Conservation (phyloP, 1,140 invertebrate species). For the Rhizoglyphus robini region DNA sequence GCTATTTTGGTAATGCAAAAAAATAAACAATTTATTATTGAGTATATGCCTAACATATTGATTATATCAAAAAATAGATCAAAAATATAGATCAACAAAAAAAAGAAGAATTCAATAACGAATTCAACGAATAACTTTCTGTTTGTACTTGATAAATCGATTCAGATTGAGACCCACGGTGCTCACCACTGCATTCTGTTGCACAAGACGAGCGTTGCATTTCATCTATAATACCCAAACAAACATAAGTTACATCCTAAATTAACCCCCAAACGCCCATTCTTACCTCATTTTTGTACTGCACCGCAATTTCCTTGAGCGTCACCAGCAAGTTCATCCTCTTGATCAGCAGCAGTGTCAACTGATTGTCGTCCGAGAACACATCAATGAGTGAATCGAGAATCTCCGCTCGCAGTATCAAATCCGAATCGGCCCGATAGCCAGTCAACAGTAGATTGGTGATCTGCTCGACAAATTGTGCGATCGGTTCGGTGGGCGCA, state of each 20-base stretch:
- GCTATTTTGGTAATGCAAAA: too few relatives aligned
- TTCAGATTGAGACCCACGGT: not conserved
- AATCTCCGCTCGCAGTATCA: not conserved
- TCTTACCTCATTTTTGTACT: not conserved
- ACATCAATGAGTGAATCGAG: not conserved
- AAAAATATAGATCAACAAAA: too few relatives aligned
- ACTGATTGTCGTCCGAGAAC: not conserved
- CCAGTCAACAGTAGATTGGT: not conserved
- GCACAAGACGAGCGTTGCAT: not conserved
- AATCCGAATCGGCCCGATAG: not conserved
- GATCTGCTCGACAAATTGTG: not conserved
- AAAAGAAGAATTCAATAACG: too few relatives aligned
- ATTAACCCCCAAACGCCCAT: not conserved
- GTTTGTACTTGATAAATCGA: slow-evolving; percentile 10
- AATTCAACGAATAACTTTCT: not conserved
- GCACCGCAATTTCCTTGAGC: not conserved
- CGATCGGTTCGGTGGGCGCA: not conserved
- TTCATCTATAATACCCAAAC: not conserved
- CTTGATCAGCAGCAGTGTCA: not conserved
- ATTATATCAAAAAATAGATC: too few relatives aligned
- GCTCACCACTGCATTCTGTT: not conserved
- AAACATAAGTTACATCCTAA: not conserved
- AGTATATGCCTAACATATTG: too few relatives aligned
- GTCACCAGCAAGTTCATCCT: not conserved
- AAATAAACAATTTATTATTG: too few relatives aligned